phyloP scores from a whole-genome alignment of 2,113 vertebrate genomes.

The Orycteropus afer region DNA sequence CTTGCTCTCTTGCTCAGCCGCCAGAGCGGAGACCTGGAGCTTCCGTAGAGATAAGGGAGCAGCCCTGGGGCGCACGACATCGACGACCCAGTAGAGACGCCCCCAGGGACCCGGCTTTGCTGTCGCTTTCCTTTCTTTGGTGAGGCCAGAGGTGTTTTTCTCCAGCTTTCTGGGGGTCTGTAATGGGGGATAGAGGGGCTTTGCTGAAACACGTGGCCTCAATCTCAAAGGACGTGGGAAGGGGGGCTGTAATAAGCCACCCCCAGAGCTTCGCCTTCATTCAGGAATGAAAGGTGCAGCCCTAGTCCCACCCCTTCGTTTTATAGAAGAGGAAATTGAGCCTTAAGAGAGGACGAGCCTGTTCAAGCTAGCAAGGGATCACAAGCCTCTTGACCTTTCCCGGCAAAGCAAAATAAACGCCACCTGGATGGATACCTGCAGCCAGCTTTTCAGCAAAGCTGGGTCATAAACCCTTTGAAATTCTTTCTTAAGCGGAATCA shows the following conservation, averaged over 20 bases:
- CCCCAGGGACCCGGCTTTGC: background rate
- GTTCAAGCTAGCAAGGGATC: background rate
- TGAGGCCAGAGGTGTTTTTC: background rate
- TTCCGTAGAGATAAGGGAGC: background rate
- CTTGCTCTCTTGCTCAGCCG: background rate
- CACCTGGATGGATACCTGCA: background rate
- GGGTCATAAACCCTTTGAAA: background rate
- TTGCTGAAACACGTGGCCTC: background rate
- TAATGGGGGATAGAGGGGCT: background rate
- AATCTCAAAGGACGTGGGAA: background rate
- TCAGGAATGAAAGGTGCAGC: background rate
- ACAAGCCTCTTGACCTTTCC: background rate
- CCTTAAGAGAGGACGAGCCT: background rate
- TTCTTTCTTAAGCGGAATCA: background rate
- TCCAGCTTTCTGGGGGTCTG: background rate
- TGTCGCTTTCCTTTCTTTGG: background rate
- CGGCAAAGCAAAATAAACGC: background rate
- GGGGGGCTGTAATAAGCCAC: background rate
- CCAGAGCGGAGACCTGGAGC: background rate
- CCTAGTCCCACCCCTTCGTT: background rate
- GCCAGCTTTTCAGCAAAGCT: background rate
- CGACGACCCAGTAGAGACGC: fast-evolving
- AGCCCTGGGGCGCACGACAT: background rate
- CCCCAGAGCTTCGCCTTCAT: background rate
- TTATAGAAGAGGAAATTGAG: background rate